Evolutionary conservation across 1,140 invertebrate genomes (phyloP).

Genomic region (Aphis craccivora): DNA sequence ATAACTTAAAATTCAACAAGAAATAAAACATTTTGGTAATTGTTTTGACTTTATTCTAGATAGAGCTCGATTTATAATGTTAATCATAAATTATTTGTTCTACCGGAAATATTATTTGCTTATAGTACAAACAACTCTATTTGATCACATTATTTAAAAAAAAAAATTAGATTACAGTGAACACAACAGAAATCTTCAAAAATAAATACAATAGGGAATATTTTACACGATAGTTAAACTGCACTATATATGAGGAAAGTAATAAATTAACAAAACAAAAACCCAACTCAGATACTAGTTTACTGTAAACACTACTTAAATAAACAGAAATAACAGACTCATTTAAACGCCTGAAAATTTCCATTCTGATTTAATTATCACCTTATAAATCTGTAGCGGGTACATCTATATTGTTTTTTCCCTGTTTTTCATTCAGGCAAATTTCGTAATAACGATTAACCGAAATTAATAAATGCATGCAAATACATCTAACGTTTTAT

Average conservation of each 20-base stretch:
- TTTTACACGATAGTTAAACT: background rate
- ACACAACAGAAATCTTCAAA: background rate
- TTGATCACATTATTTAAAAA: background rate
- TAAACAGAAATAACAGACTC: slow-evolving; percentile 2
- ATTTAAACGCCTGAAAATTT: background rate
- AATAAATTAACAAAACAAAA: background rate
- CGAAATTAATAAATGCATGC: background rate
- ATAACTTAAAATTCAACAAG: background rate
- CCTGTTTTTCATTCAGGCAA: background rate
- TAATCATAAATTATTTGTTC: background rate
- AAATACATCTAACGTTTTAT: background rate
- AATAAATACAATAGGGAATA: background rate
- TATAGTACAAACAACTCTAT: background rate
- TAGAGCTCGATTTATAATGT: background rate
- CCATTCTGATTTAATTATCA: background rate
- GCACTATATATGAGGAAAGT: background rate
- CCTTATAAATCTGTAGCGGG: background rate
- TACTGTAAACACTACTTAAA: background rate
- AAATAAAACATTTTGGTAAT: background rate
- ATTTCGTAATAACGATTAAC: background rate
- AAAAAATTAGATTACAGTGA: background rate
- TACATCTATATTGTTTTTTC: background rate
- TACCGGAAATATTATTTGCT: background rate
- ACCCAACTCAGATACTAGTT: background rate
- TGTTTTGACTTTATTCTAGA: background rate